Conservation (phyloP, 1,140 invertebrate genomes). For the Drosophila erecta region DNA sequence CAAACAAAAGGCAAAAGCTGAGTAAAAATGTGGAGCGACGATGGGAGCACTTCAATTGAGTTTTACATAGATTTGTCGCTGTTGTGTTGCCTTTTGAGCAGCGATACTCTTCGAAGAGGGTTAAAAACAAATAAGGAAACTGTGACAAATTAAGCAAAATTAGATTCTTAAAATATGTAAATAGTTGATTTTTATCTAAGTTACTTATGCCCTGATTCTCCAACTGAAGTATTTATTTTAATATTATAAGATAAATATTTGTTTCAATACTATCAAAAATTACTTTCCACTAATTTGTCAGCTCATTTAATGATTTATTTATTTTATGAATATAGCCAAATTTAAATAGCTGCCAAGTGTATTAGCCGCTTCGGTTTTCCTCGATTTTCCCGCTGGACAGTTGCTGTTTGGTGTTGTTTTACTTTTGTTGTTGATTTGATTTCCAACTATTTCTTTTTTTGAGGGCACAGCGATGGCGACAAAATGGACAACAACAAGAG, state of each 20-base stretch:
- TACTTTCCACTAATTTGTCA: too few relatives aligned
- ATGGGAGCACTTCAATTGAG: constrained; percentile 74
- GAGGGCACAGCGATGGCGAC: constrained; percentile 67
- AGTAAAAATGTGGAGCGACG: constrained; percentile 64
- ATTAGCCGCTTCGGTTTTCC: not conserved
- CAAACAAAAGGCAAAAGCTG: constrained; percentile 74
- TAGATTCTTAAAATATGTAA: too few relatives aligned
- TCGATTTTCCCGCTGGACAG: not conserved
- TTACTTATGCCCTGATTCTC: too few relatives aligned
- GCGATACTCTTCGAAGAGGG: constrained; percentile 12
- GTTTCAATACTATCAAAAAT: too few relatives aligned
- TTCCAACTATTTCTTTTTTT: constrained; percentile 72
- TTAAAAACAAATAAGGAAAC: not conserved
- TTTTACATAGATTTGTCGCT: constrained; percentile 74
- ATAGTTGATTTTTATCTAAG: too few relatives aligned
- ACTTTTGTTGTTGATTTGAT: constrained; percentile 73
- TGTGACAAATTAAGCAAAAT: too few relatives aligned
- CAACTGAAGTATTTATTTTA: too few relatives aligned
- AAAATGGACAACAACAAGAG: constrained; percentile 70
- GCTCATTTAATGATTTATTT: too few relatives aligned
- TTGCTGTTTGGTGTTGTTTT: constrained; percentile 28
- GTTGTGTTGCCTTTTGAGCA: constrained; percentile 14
- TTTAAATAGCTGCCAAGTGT: not conserved
- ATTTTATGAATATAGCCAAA: too few relatives aligned
- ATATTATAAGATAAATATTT: too few relatives aligned